These are phyloP conservation scores for Sesamia nonagrioides DNA, from an alignment of 1,140 invertebrate genomes.

Conservation along the genomic window DNA sequence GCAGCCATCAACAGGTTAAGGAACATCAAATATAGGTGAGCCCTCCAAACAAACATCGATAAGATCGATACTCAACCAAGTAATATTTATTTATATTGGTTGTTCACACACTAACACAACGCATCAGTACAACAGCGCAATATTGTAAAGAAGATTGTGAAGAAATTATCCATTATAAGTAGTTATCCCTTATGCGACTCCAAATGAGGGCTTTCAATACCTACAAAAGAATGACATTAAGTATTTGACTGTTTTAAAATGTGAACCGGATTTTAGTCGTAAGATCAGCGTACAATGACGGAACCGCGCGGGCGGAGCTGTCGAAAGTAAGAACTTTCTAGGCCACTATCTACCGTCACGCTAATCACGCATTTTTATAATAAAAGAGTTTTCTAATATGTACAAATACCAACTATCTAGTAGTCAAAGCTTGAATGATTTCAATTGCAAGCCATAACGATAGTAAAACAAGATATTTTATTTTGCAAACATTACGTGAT, in stretches of 20 bases:
- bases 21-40: conserved; percentile 7
- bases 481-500: too few species aligned
- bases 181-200: not conserved
- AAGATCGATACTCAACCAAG: not conserved
- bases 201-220: not conserved
- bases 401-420: conserved; percentile 30
- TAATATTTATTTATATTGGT: not conserved
- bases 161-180: too few species aligned
- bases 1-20: not conserved
- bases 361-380: conserved; percentile 79
- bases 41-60: not conserved
- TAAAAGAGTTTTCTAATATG: conserved; percentile 71
- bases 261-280: conserved; percentile 81
- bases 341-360: conserved; percentile 77
- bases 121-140: not conserved
- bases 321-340: conserved; percentile 83
- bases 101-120: too few species aligned
- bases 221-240: not conserved
- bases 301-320: conserved; percentile 60
- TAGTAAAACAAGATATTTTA: not conserved
- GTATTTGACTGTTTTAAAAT: conserved; percentile 54
- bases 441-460: not conserved
- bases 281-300: conserved; percentile 56
- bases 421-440: conserved; percentile 36
- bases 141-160: too few species aligned